Evolutionary conservation across 2,888 invertebrate genomes (phyloP), one percentile per base, ranked within the genome.

Genomic region (Enchytraeus crypticus): DNA sequence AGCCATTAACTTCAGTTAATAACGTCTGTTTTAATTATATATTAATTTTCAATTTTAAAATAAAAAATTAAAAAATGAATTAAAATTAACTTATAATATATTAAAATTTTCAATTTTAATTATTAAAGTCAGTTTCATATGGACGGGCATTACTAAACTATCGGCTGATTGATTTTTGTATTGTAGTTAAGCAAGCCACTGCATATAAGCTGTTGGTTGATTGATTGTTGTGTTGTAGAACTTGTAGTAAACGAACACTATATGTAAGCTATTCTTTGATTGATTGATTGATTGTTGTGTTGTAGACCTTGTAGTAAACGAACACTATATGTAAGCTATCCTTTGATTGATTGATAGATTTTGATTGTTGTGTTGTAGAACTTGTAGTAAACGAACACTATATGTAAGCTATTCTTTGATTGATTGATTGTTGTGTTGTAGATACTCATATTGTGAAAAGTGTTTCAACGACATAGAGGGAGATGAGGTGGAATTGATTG

Each of bases 401-500:
- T 49, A 3, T 49, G 1, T 47, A 23, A 26, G 23, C 47, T 18
- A 27, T 49, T 18, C 29, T 49, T 49, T 4, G 5, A 3, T 5
- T 27, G 49, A 49, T 27, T 49, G 14, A 29, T 26, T 53, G 53
- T 32, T 23, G 14, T 32, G 5, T 32, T 27, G 18, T 34, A 59
- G 61, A 51, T 97, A 97, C 84, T 95, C 95, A 74, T 98, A 93
- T 85, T 98, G 98, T 87, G 89, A 92, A 84, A 97, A 97, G 85
- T 99, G 98, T 85, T 99, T 97, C 87, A 92, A 92, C 82, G 96
- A 97, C 82, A 92, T 98, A 82, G 92, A 91, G 78, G 93, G 95
- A 67, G 95, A 96, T 81, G 92, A 92, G 68, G 95, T 98, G 71
- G 95, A 93, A 77, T 84, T 98, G 70, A 92, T 93, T 71, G 98